Conservation (phyloP, 2,113 vertebrate species). For the Amazona vittata region DNA sequence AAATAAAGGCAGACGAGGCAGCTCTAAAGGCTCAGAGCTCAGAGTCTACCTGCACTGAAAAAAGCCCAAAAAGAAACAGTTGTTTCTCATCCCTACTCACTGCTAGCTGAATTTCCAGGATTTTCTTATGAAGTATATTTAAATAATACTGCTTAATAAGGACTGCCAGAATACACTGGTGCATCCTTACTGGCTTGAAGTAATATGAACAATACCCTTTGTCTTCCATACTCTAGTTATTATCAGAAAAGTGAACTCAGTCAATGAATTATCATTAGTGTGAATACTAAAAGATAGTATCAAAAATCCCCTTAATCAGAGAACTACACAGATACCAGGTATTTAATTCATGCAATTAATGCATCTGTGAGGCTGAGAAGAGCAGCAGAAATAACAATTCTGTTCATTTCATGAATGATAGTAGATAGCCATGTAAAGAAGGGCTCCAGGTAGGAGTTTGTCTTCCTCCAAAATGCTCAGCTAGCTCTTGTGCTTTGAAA, state of each 20-base stretch:
- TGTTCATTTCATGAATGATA: background rate
- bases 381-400: background rate
- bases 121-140: background rate
- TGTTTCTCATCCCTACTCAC: background rate
- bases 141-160: background rate
- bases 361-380: background rate
- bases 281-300: background rate
- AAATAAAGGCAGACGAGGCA: background rate
- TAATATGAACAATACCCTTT: background rate
- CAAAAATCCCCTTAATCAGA: background rate
- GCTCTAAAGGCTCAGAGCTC: background rate
- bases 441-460: background rate
- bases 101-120: background rate
- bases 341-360: background rate
- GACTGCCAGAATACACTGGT: background rate
- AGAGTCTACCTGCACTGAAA: background rate
- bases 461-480: background rate
- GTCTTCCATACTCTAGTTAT: background rate
- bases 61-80: background rate
- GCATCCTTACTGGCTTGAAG: background rate
- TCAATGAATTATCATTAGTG: background rate
- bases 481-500: background rate
- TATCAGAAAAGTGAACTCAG: background rate
- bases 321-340: background rate
- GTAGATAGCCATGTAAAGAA: background rate